Evolutionary conservation across 2,888 invertebrate genomes (phyloP).

Genomic region (Acleris holmiana): DNA sequence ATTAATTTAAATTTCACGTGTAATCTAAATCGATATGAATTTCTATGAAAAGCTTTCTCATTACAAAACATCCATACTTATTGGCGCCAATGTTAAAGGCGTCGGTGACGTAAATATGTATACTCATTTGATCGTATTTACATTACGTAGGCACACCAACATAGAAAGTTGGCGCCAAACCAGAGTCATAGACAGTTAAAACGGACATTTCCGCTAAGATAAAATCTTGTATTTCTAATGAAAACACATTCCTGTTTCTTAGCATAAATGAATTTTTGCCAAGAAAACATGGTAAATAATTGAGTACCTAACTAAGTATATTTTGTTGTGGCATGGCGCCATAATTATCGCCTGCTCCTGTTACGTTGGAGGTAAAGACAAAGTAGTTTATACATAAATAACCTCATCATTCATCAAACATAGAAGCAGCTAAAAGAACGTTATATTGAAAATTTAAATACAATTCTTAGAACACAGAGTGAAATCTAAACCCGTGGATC

Average conservation of each 20-base stretch:
- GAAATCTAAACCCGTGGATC: conserved; percentile 8
- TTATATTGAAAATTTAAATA: neutral
- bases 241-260: conserved; percentile 5
- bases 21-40: neutral
- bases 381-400: too few relatives aligned
- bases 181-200: conserved; percentile 24
- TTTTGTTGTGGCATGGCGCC: too few relatives aligned
- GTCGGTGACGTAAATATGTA: conserved; percentile 20
- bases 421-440: neutral
- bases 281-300: conserved; percentile 2
- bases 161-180: conserved; percentile 37
- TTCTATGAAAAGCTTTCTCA: neutral
- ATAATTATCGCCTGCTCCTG: too few relatives aligned
- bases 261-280: conserved; percentile 3
- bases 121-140: conserved; percentile 13
- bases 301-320: too few relatives aligned
- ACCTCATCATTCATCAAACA: too few relatives aligned
- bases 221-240: conserved; percentile 17
- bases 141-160: conserved; percentile 33
- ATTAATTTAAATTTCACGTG: neutral
- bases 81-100: conserved; percentile 23
- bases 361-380: too few relatives aligned
- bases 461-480: conserved; percentile 5
- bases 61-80: conserved; percentile 3
- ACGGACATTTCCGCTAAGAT: conserved; percentile 27